Evolutionary conservation across 2,797 vertebrate species (phyloP), one percentile per base, ranked within the genome.

Genomic region (Chrosomus eos): DNA sequence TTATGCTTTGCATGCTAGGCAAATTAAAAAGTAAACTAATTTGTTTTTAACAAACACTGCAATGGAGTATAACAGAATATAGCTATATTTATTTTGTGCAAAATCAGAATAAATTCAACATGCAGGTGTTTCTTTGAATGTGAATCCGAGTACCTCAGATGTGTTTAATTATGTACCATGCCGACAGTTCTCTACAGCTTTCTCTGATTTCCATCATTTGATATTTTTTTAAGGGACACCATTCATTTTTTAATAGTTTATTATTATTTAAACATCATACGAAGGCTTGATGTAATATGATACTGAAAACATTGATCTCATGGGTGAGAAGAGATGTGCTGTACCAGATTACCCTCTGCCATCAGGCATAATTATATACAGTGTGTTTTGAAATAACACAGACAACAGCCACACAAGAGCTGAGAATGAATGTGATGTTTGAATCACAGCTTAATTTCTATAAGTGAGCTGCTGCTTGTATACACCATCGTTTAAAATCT

Each of bases 281-380:
- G 13, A 26, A 40, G 26, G 28, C 40, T 60, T 36, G 18, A 48
- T 73, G 55, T 48, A 73, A n/a, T 48, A 48, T 64, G 26, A 82
- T 82, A 82, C 55, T 5, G 55, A 48, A 82, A 82, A 82, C 55
- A 74, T 73, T 62, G 70, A 82, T 82, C 53, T 82, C 53, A 73
- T 48, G 70, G 53, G 38, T 82, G 55, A 82, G 36, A 81, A 40
- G 68, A 71, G 45, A 70, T 31, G 23, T 55, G 51, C 67, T 60
- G 19, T 23, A 81, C n/a, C 67, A 58, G 26, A 33, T 73, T 82
- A 45, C 43, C 13, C 80, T 82, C 70, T 48, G 36, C 55, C 70
- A 82, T 73, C 70, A 74, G 28, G 55, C 21, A 60, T 73, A 48
- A 64, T 73, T 43, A 72, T 43, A 72, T 60, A 62, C 38, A 72